These are phyloP conservation scores for Zhengitettix transpicula DNA, from an alignment of 2,888 invertebrate genomes.

Conservation along the genomic window DNA sequence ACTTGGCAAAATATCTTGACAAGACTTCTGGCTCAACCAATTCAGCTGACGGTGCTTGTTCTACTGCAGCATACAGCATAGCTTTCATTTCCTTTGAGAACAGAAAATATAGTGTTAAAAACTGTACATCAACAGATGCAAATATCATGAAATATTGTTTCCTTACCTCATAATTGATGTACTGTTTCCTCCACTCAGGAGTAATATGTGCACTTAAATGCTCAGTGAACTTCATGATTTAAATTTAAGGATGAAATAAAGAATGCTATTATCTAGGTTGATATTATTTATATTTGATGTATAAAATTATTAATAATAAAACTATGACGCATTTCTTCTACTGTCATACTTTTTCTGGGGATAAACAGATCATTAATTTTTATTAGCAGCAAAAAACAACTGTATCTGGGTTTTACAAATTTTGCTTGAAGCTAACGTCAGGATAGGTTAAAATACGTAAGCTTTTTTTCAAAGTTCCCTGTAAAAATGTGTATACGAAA, in stretches of 20 bases:
- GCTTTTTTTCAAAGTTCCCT: too few species aligned
- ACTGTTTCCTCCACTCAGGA: constrained; percentile 86
- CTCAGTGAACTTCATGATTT: constrained; percentile 76
- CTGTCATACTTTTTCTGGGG: too few species aligned
- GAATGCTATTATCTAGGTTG: too few species aligned
- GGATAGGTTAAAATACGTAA: too few species aligned
- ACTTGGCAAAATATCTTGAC: constrained; percentile 55
- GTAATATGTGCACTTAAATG: constrained; percentile 77
- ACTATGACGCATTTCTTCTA: too few species aligned
- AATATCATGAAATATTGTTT: background rate
- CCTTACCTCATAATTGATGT: constrained; percentile 51
- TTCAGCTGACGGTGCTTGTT: constrained; percentile 60
- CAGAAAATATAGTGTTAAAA: background rate
- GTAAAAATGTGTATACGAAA: background rate
- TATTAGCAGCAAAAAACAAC: too few species aligned
- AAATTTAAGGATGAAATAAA: background rate
- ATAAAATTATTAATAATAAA: too few species aligned
- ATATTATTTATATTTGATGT: too few species aligned
- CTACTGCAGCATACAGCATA: constrained; percentile 62
- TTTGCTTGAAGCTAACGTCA: too few species aligned
- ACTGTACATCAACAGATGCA: background rate
- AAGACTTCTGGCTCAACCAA: constrained; percentile 51
- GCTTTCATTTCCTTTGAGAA: constrained; percentile 58
- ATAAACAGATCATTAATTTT: too few species aligned
- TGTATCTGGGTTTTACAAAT: too few species aligned